Evolutionary conservation across 1,140 invertebrate species (phyloP).

Genomic region (Coptotermes formosanus): DNA sequence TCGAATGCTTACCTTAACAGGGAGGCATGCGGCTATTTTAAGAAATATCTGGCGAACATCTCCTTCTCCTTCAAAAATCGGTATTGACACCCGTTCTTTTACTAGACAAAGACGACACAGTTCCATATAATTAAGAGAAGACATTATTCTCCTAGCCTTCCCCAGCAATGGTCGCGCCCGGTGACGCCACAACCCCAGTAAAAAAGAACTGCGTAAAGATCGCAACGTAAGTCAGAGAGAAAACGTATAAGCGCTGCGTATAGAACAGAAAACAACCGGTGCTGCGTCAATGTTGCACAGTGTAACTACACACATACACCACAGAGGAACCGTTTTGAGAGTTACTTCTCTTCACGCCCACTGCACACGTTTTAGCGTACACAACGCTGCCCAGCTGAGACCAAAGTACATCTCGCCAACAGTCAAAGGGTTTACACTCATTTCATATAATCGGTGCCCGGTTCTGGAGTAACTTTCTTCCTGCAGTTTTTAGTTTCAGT

Average conservation of each 20-base stretch:
- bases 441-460: no score
- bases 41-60: constrained; percentile 56
- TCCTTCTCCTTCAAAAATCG: constrained; percentile 58
- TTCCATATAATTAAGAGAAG: constrained; percentile 53
- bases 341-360: no score
- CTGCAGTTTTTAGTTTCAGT: no score
- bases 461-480: no score
- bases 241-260: background rate
- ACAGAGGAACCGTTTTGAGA: no score
- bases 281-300: background rate
- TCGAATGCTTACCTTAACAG: constrained; percentile 58
- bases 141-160: constrained; percentile 41
- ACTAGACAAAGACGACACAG: constrained; percentile 60
- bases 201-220: constrained; percentile 21
- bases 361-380: no score
- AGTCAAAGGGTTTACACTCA: no score
- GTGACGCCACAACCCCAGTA: constrained; percentile 23
- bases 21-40: constrained; percentile 58
- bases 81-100: constrained; percentile 56
- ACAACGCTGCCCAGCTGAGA: no score
- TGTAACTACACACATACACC: background rate
- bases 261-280: background rate
- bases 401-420: no score
- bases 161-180: constrained; percentile 4
- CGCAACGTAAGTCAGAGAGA: background rate